These are phyloP conservation scores for Gasterosteus aculeatus DNA, from an alignment of 2,113 vertebrate genomes.

Conservation along the genomic window DNA sequence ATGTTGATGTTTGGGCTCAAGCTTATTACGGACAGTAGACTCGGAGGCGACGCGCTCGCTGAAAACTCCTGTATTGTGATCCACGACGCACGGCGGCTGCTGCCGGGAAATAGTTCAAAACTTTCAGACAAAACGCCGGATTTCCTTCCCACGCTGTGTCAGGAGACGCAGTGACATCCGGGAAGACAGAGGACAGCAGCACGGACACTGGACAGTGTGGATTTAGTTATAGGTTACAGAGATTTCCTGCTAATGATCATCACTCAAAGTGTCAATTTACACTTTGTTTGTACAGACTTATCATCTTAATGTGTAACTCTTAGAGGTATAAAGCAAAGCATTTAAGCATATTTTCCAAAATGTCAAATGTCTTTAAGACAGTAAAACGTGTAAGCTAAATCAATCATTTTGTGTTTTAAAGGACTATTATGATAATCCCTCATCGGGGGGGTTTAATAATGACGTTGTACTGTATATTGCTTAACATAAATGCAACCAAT, in stretches of 20 bases:
- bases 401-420: neutral
- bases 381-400: neutral
- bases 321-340: neutral
- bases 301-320: neutral
- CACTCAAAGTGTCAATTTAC: neutral
- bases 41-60: slow-evolving; percentile 38
- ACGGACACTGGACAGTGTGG: neutral
- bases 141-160: neutral
- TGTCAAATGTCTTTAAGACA: neutral
- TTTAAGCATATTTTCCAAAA: neutral
- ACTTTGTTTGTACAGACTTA: neutral
- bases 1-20: slow-evolving; percentile 73
- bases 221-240: neutral
- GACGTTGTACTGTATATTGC: neutral
- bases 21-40: slow-evolving; percentile 48
- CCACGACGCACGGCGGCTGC: slow-evolving; percentile 2
- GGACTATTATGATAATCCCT: neutral
- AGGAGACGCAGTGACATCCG: neutral
- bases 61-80: slow-evolving; percentile 32
- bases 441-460: too few relatives aligned
- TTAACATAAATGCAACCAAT: neutral
- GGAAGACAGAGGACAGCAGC: neutral
- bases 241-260: neutral
- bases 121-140: slow-evolving; percentile 1
- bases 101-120: slow-evolving; percentile 1